Conservation (phyloP, 2,113 vertebrate genomes). For the Cephalopterus ornatus region DNA sequence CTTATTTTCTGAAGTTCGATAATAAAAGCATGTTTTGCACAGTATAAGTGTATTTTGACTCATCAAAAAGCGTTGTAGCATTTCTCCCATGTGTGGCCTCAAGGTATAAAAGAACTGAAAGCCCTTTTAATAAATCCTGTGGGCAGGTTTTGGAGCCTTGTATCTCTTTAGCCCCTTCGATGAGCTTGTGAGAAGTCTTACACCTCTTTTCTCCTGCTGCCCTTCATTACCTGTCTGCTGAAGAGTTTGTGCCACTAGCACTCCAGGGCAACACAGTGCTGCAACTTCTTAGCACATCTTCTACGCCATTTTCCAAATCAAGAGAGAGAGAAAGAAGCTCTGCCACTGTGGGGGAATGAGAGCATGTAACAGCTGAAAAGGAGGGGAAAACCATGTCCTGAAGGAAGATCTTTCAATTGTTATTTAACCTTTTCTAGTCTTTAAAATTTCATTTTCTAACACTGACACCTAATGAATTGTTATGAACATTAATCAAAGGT, state of each 20-base stretch:
- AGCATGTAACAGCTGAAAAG: background rate
- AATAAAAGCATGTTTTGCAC: background rate
- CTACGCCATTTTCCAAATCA: background rate
- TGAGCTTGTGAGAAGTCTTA: background rate
- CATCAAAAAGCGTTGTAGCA: background rate
- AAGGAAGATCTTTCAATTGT: background rate
- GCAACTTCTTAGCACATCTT: background rate
- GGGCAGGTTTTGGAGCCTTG: background rate
- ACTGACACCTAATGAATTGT: background rate
- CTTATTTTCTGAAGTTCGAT: background rate
- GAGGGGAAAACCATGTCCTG: background rate
- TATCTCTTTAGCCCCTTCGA: background rate
- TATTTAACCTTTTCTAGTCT: background rate
- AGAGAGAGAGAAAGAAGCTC: background rate
- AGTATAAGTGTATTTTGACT: background rate
- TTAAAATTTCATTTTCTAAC: background rate
- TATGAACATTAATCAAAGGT: background rate
- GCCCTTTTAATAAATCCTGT: no score
- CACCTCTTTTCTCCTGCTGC: background rate
- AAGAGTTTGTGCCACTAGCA: background rate
- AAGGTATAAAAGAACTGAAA: background rate
- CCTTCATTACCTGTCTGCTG: accelerated
- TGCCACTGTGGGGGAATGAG: background rate
- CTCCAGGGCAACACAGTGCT: background rate
- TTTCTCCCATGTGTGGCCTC: background rate